Percentiles rank a stretch among this genome's conserved stretches.
Evolutionary conservation across 1,140 invertebrate genomes (phyloP).

Genomic region (Psilanteris sp.): DNA sequence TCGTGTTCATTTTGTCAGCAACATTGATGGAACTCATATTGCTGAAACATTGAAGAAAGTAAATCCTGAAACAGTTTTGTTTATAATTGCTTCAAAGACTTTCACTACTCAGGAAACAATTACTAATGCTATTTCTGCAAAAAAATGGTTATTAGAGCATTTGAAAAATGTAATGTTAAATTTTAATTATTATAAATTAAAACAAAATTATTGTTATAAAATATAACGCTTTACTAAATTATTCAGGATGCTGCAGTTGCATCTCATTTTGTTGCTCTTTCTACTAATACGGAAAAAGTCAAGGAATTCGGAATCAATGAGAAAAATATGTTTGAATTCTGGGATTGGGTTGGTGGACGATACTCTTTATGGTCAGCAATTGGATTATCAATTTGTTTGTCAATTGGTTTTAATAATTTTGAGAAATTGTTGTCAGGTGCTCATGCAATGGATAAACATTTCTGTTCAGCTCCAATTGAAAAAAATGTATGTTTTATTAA

Average conservation of each 20-base stretch:
- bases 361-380: slow-evolving; percentile 99
- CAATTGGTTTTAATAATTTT: slow-evolving; percentile 98
- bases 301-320: slow-evolving; percentile 98
- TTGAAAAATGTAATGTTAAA: slow-evolving; percentile 95
- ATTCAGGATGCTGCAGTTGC: slow-evolving; percentile 91
- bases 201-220: no score
- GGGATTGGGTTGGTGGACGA: slow-evolving; percentile 99
- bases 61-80: slow-evolving; percentile 95
- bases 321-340: slow-evolving; percentile 99
- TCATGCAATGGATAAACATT: slow-evolving; percentile 97
- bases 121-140: slow-evolving; percentile 98
- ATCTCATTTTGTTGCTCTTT: slow-evolving; percentile 98
- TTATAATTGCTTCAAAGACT: slow-evolving; percentile 99
- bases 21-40: slow-evolving; percentile 99
- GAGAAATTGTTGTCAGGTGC: slow-evolving; percentile 94
- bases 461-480: slow-evolving; percentile 91
- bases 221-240: no score
- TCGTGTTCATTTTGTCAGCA: slow-evolving; percentile 98
- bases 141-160: slow-evolving; percentile 93
- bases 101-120: slow-evolving; percentile 99
- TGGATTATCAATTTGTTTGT: slow-evolving; percentile 96
- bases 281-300: slow-evolving; percentile 90
- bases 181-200: no score
- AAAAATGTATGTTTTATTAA: slow-evolving; percentile 97
- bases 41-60: slow-evolving; percentile 95